Evolutionary conservation across 2,113 vertebrate species (phyloP).

Genomic region (Cranoglanis bouderius): DNA sequence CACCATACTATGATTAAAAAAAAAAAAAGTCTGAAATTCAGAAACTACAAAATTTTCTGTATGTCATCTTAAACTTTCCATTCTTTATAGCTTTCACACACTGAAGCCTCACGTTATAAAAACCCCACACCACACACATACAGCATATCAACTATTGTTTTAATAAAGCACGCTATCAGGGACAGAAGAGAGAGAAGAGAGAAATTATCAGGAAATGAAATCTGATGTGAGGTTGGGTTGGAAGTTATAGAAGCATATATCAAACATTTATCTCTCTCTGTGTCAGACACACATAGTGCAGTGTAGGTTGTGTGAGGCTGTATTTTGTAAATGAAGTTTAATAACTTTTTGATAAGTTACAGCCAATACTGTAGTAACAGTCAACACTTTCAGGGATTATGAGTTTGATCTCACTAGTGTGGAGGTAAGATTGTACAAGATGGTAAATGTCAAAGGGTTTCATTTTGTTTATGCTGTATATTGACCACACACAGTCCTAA

Average conservation of each 20-base stretch:
- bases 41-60: conserved; percentile 53
- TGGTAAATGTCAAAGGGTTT: neutral
- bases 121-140: conserved; percentile 60
- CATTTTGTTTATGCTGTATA: neutral
- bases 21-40: neutral
- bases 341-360: conserved; percentile 25
- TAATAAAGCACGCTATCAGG: conserved; percentile 75
- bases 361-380: neutral
- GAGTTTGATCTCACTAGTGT: neutral
- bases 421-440: neutral
- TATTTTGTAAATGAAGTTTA: conserved; percentile 19
- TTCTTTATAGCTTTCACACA: conserved; percentile 86
- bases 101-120: conserved; percentile 74
- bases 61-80: conserved; percentile 67
- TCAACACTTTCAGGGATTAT: neutral
- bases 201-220: conserved; percentile 82
- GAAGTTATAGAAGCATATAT: conserved; percentile 72
- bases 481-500: neutral
- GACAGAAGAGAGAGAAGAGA: conserved; percentile 56
- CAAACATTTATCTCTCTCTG: conserved; percentile 65
- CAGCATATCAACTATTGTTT: conserved; percentile 92
- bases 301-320: neutral
- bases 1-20: neutral
- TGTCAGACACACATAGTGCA: conserved; percentile 33
- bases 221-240: conserved; percentile 71